Conservation (phyloP, 2,113 vertebrate species). For the Megaleporinus macrocephalus region DNA sequence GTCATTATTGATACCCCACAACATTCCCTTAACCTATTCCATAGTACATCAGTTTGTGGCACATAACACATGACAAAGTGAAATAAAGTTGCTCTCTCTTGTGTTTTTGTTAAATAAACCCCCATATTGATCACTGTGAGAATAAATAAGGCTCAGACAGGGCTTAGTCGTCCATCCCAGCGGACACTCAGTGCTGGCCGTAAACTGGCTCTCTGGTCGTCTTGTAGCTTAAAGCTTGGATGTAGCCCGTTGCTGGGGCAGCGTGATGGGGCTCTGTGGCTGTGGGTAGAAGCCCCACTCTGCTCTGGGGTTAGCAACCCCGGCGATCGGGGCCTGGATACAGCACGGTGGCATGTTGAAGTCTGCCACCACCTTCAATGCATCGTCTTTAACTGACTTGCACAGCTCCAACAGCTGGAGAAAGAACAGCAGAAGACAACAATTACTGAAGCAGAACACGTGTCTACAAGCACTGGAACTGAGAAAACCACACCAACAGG, state of each 20-base stretch:
- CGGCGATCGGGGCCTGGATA: conserved; percentile 68
- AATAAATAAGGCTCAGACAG: background rate
- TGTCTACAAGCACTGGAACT: background rate
- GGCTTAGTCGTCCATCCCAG: background rate
- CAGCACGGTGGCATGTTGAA: conserved; percentile 68
- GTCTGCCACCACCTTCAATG: conserved; percentile 68
- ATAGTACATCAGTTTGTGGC: too few species aligned
- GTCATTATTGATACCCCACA: background rate
- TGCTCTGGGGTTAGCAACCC: conserved; percentile 58
- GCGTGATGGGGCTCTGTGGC: conserved; percentile 18
- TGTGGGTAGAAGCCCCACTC: conserved; percentile 64
- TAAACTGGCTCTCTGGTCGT: background rate
- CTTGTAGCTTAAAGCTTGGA: conserved; percentile 44
- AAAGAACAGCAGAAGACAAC: conserved; percentile 35
- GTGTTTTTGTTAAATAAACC: background rate
- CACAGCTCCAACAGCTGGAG: conserved; percentile 74
- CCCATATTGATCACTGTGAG: too few species aligned
- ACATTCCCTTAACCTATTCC: too few species aligned
- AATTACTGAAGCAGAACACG: background rate
- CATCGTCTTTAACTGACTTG: conserved; percentile 66
- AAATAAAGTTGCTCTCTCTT: too few species aligned
- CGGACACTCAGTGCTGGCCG: background rate
- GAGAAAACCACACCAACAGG: background rate
- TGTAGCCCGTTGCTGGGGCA: conserved; percentile 3
- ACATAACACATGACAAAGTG: too few species aligned